These are phyloP conservation scores for Cinara cedri DNA, from an alignment of 2,888 invertebrate species.

Conservation along the genomic window DNA sequence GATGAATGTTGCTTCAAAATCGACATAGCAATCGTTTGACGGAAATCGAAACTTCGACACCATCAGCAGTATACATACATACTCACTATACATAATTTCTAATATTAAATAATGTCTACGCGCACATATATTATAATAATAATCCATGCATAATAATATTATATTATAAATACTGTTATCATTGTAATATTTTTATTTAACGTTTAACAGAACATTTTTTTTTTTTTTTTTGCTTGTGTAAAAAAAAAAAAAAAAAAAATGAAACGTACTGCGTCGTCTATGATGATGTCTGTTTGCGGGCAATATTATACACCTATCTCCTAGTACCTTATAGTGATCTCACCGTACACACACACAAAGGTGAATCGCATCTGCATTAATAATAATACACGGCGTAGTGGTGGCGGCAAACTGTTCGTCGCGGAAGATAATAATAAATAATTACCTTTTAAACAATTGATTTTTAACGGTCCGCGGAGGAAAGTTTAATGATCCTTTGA, in stretches of 20 bases:
- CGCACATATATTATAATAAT: not conserved
- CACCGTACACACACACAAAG: not conserved
- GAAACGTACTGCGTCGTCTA: not conserved
- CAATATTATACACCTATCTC: not conserved
- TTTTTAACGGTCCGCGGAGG: slow-evolving; percentile 54
- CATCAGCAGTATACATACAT: no score
- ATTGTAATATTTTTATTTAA: slow-evolving; percentile 4
- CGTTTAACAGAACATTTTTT: not conserved
- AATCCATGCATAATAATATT: not conserved
- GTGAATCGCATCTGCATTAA: not conserved
- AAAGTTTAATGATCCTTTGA: slow-evolving; percentile 56
- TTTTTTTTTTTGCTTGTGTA: not conserved
- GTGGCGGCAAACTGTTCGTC: slow-evolving; percentile 5
- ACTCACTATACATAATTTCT: not conserved
- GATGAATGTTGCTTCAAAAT: slow-evolving; percentile 35
- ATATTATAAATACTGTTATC: not conserved
- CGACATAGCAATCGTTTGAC: slow-evolving; percentile 26
- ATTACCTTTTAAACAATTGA: slow-evolving; percentile 45
- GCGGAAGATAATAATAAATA: slow-evolving; percentile 19
- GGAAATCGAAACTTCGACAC: not conserved
- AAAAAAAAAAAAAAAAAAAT: not conserved
- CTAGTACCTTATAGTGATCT: not conserved
- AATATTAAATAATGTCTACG: not conserved
- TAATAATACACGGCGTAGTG: not conserved
- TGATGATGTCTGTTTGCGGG: not conserved